Evolutionary conservation across 2,888 invertebrate genomes (phyloP).

Genomic region (Netelia fuscicornis): DNA sequence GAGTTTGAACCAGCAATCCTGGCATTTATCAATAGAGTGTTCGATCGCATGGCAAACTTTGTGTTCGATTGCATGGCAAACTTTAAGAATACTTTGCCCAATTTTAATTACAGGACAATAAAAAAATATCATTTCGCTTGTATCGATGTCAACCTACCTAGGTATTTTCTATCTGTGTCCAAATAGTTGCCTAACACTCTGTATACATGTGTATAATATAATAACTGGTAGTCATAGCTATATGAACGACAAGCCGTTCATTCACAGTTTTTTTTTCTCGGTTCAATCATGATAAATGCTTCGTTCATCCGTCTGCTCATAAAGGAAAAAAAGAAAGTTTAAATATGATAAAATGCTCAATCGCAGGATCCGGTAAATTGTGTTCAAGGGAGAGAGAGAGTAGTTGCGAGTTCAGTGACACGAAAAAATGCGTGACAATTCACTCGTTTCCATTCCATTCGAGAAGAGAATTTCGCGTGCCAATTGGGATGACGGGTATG

Average conservation of each 20-base stretch:
- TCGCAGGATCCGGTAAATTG: slow-evolving; percentile 28
- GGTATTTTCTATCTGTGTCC: no score
- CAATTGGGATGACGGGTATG: not conserved
- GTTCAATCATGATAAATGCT: slow-evolving; percentile 36
- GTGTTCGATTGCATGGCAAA: not conserved
- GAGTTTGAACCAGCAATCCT: no score
- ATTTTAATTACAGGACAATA: no score
- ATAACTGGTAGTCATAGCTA: no score
- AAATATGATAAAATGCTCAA: slow-evolving; percentile 24
- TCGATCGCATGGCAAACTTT: not conserved
- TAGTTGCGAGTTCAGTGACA: slow-evolving; percentile 55
- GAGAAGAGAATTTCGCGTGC: slow-evolving; percentile 14
- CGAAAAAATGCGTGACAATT: slow-evolving; percentile 40
- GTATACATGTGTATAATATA: no score
- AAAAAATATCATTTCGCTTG: no score
- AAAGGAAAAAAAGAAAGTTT: not conserved
- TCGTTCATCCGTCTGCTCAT: slow-evolving; percentile 14
- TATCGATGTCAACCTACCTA: no score
- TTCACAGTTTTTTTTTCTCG: not conserved
- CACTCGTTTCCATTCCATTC: not conserved
- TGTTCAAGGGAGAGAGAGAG: slow-evolving; percentile 13
- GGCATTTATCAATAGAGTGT: no score
- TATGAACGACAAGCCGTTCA: not conserved
- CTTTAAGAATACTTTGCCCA: not conserved
- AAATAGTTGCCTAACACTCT: no score